These are phyloP conservation scores for Stegodyphus mimosarum DNA, from an alignment of 1,140 invertebrate species.

Conservation along the genomic window DNA sequence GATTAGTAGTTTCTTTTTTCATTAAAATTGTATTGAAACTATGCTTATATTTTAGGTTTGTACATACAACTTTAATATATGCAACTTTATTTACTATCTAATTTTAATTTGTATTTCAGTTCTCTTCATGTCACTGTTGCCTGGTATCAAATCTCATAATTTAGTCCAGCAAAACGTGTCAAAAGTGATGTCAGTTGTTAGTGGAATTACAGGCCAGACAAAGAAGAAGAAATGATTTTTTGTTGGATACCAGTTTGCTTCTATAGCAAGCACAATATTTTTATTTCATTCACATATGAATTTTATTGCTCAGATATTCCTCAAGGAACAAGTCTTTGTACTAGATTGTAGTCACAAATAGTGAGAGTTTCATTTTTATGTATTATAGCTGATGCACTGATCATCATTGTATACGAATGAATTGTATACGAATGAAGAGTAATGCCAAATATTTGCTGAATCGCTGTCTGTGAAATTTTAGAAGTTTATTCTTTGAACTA, in stretches of 20 bases:
- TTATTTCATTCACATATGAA: slow-evolving; percentile 19
- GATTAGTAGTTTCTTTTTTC: no score
- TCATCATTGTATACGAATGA: slow-evolving; percentile 12
- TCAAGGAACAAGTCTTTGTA: slow-evolving; percentile 33
- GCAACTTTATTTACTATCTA: no score
- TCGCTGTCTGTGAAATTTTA: slow-evolving; percentile 3
- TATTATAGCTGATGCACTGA: slow-evolving; percentile 38
- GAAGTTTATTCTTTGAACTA: not conserved
- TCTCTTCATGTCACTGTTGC: slow-evolving; percentile 15
- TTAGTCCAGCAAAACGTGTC: slow-evolving; percentile 23
- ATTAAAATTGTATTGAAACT: no score
- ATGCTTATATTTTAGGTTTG: no score
- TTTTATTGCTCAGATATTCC: slow-evolving; percentile 26
- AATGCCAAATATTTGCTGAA: slow-evolving; percentile 31
- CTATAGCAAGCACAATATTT: slow-evolving; percentile 36
- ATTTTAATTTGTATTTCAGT: not conserved
- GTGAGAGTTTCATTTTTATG: slow-evolving; percentile 46
- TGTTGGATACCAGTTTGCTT: not conserved
- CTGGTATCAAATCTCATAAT: slow-evolving; percentile 34
- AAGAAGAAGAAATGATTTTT: slow-evolving; percentile 43
- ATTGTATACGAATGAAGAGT: not conserved
- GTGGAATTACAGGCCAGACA: slow-evolving; percentile 9
- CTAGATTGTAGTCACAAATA: slow-evolving; percentile 25
- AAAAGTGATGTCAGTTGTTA: not conserved
- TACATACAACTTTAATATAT: no score